Evolutionary conservation across 1,140 invertebrate genomes (phyloP).

Genomic region (Procambarus clarkii): DNA sequence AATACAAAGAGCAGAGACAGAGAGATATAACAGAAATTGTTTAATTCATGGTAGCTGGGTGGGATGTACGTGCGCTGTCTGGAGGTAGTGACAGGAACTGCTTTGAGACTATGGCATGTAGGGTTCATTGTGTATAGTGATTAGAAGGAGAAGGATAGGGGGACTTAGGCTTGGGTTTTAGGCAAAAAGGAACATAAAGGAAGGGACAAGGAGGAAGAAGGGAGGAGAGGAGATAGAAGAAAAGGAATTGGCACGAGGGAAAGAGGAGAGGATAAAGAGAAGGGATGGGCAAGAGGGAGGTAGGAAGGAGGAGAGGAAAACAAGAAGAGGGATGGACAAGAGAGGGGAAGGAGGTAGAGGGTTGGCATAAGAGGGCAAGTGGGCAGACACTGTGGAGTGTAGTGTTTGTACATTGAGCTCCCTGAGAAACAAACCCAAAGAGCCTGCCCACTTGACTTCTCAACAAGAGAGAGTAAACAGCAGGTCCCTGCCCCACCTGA

Average conservation of each 20-base stretch:
- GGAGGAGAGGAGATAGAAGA: not conserved
- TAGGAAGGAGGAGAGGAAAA: too few species aligned
- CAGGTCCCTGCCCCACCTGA: conserved; percentile 65
- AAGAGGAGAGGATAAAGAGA: too few species aligned
- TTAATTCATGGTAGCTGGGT: conserved; percentile 48
- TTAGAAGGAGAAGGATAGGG: not conserved
- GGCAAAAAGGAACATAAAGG: not conserved
- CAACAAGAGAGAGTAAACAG: conserved; percentile 24
- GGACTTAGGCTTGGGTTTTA: not conserved
- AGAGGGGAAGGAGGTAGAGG: conserved; percentile 17
- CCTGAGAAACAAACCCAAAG: conserved; percentile 66
- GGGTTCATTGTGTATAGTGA: conserved; percentile 11
- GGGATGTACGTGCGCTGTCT: conserved; percentile 56
- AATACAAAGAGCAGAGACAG: conserved; percentile 53
- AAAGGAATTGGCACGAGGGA: too few species aligned
- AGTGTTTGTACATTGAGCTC: conserved; percentile 70
- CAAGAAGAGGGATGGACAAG: not conserved
- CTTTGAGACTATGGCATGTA: conserved; percentile 52
- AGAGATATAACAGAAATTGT: conserved; percentile 14
- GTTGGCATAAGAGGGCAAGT: conserved; percentile 38
- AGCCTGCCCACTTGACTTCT: conserved; percentile 48
- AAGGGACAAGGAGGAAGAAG: not conserved
- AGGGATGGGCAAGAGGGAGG: too few species aligned
- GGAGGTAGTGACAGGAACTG: conserved; percentile 66
- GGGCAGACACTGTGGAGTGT: conserved; percentile 57